phyloP scores from a whole-genome alignment of 2,888 invertebrate genomes.

The Agrilus cyanescens region DNA sequence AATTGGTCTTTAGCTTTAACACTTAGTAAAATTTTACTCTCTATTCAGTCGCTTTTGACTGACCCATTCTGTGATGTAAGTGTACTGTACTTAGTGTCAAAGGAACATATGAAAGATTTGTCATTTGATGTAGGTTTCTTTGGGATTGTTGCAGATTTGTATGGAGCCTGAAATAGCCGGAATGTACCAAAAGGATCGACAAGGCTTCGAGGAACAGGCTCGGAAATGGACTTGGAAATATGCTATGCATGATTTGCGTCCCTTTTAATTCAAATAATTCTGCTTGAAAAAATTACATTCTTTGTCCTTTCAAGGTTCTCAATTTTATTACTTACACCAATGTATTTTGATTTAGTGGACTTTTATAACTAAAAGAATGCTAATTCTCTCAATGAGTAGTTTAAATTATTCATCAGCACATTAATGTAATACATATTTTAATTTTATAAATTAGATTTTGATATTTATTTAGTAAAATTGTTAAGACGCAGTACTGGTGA shows the following conservation, averaged over 20 bases:
- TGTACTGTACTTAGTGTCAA: constrained; percentile 11
- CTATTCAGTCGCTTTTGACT: constrained; percentile 76
- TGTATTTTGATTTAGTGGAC: no score
- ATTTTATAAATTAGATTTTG: no score
- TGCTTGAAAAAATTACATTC: no score
- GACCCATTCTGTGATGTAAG: constrained; percentile 78
- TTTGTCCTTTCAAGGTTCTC: no score
- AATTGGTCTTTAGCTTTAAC: constrained; percentile 94
- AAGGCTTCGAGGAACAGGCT: constrained; percentile 68
- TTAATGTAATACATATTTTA: no score
- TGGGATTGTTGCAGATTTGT: constrained; percentile 48
- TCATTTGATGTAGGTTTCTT: constrained; percentile 1
- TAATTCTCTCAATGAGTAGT: no score
- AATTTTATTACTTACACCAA: no score
- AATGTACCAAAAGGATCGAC: constrained; percentile 61
- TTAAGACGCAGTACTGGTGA: no score
- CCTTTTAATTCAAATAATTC: constrained; percentile 10
- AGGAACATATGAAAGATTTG: no score
- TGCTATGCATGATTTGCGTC: constrained; percentile 60
- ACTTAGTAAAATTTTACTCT: constrained; percentile 77
- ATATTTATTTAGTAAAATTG: no score
- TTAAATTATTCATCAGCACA: no score
- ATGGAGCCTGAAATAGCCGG: constrained; percentile 81
- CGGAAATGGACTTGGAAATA: constrained; percentile 84
- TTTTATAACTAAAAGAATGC: no score